Evolutionary conservation across 2,113 vertebrate species (phyloP).

Genomic region (Tyto alba): DNA sequence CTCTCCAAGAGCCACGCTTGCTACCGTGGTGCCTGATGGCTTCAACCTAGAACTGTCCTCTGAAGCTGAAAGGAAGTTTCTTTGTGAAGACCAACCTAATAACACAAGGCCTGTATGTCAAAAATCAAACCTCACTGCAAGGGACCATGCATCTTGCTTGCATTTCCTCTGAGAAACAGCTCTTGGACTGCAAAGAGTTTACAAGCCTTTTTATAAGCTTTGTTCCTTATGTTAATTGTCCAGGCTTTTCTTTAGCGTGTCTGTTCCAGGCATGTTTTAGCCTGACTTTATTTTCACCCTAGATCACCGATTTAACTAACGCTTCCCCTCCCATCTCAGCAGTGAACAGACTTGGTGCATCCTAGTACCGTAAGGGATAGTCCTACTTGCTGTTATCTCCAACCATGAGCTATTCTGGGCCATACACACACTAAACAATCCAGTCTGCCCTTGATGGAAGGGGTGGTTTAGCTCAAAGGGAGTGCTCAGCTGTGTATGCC

Average conservation of each 20-base stretch:
- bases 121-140: not conserved
- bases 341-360: slow-evolving; percentile 22
- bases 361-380: not conserved
- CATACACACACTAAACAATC: not conserved
- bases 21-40: not conserved
- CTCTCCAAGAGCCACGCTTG: not conserved
- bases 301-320: not conserved
- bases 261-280: slow-evolving; percentile 35
- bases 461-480: not conserved
- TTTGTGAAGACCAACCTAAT: not conserved
- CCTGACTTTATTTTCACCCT: slow-evolving; percentile 17
- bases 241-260: slow-evolving; percentile 4
- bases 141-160: slow-evolving; percentile 40
- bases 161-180: slow-evolving; percentile 21
- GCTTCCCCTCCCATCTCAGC: not conserved
- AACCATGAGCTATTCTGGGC: not conserved
- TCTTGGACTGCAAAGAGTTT: slow-evolving; percentile 48
- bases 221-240: slow-evolving; percentile 12
- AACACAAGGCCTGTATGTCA: not conserved
- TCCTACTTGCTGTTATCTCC: not conserved
- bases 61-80: not conserved
- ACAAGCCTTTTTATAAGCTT: slow-evolving; percentile 61
- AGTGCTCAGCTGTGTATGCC: not conserved
- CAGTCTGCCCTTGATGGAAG: not conserved
- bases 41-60: not conserved